phyloP scores from a whole-genome alignment of 2,797 vertebrate species.

The Miichthys miiuy region DNA sequence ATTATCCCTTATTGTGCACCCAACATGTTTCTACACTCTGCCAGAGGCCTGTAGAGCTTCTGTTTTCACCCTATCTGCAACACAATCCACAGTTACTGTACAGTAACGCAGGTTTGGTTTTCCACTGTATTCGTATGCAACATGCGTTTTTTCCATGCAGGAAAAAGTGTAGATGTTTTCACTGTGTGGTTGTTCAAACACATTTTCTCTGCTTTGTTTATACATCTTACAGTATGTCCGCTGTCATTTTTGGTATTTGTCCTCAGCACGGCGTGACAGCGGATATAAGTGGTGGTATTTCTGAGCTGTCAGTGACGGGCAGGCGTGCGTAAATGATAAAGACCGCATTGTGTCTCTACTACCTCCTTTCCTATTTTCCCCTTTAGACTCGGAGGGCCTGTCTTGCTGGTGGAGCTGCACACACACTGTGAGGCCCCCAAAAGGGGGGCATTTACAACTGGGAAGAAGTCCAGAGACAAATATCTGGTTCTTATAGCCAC shows the following conservation, averaged over 20 bases:
- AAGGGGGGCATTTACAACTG: conserved; percentile 86
- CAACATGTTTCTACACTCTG: conserved; percentile 67
- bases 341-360: conserved; percentile 82
- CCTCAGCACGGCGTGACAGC: conserved; percentile 50
- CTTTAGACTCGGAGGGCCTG: conserved; percentile 76
- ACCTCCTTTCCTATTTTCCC: conserved; percentile 73
- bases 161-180: conserved; percentile 14
- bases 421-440: conserved; percentile 84
- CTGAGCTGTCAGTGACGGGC: conserved; percentile 73
- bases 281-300: conserved; percentile 68
- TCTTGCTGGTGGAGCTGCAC: conserved; percentile 77
- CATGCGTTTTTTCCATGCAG: background rate
- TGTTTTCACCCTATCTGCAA: conserved; percentile 52
- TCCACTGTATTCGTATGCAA: conserved; percentile 12
- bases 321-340: conserved; percentile 83
- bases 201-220: conserved; percentile 42
- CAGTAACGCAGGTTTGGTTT: conserved; percentile 26
- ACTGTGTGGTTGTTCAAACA: conserved; percentile 27
- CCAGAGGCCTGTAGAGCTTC: conserved; percentile 43
- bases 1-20: conserved; percentile 72
- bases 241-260: conserved; percentile 62
- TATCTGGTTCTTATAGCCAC: conserved; percentile 84
- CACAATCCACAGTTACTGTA: conserved; percentile 25
- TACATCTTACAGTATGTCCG: conserved; percentile 21
- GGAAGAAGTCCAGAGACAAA: conserved; percentile 84